Evolutionary conservation across 2,888 invertebrate species (phyloP).

Genomic region (Aphidius colemani): DNA sequence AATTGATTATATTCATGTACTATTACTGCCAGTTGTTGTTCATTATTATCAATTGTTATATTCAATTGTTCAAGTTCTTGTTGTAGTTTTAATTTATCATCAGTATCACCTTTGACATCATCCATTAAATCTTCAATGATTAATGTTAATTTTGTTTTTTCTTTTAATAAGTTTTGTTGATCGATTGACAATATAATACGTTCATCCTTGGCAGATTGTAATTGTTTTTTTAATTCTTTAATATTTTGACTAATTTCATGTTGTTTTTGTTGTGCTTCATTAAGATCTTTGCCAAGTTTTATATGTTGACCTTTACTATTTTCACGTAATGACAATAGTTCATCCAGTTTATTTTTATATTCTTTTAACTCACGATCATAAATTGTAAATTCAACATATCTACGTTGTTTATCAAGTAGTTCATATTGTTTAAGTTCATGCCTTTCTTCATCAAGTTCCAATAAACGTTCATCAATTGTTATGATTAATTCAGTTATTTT

Average conservation of each 20-base stretch:
- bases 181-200: constrained; percentile 88
- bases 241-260: constrained; percentile 72
- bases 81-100: constrained; percentile 80
- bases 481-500: constrained; percentile 96
- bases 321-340: constrained; percentile 64
- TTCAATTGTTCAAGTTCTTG: constrained; percentile 85
- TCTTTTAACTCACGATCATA: constrained; percentile 96
- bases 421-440: constrained; percentile 99
- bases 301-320: constrained; percentile 56
- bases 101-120: constrained; percentile 94
- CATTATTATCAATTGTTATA: constrained; percentile 86
- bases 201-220: constrained; percentile 85
- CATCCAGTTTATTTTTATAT: constrained; percentile 87
- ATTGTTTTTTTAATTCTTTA: constrained; percentile 89
- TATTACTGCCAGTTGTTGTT: constrained; percentile 85
- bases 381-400: constrained; percentile 96
- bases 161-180: constrained; percentile 87
- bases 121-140: constrained; percentile 93
- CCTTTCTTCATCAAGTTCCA: constrained; percentile 96
- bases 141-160: constrained; percentile 93
- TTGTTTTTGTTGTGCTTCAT: constrained; percentile 74
- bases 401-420: constrained; percentile 93
- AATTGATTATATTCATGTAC: constrained; percentile 93
- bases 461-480: constrained; percentile 94
- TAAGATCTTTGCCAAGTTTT: constrained; percentile 65